phyloP scores from a whole-genome alignment of 2,888 invertebrate species.

The Leucophora obtusa region DNA sequence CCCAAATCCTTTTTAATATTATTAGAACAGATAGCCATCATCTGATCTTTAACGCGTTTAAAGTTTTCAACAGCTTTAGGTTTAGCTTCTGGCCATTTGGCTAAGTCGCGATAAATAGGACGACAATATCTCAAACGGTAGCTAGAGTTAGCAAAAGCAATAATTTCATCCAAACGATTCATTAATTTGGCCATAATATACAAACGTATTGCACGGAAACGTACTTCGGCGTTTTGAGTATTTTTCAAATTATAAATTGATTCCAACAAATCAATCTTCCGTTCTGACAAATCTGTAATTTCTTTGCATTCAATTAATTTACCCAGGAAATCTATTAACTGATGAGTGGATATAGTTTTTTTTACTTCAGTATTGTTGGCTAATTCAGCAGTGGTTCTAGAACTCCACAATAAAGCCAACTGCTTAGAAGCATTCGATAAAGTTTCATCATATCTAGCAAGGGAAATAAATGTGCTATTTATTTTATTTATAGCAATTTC shows the following conservation, averaged over 20 bases:
- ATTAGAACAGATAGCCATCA: slow-evolving; percentile 91
- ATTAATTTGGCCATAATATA: slow-evolving; percentile 87
- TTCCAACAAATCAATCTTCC: slow-evolving; percentile 81
- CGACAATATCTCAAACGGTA: slow-evolving; percentile 95
- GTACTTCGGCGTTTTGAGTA: slow-evolving; percentile 88
- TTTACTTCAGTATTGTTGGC: slow-evolving; percentile 80
- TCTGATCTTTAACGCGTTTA: slow-evolving; percentile 83
- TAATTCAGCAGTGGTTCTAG: slow-evolving; percentile 78
- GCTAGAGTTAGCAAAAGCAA: slow-evolving; percentile 89
- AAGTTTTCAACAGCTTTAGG: slow-evolving; percentile 86
- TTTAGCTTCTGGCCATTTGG: slow-evolving; percentile 87
- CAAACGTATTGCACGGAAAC: slow-evolving; percentile 87
- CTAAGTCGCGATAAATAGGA: slow-evolving; percentile 91
- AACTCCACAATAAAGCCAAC: slow-evolving; percentile 81
- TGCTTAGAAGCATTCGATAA: slow-evolving; percentile 82
- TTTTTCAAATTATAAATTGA: slow-evolving; percentile 83
- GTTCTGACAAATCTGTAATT: slow-evolving; percentile 79
- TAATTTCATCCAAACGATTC: slow-evolving; percentile 83
- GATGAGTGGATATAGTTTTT: slow-evolving; percentile 81
- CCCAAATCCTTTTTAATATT: slow-evolving; percentile 87
- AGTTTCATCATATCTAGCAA: slow-evolving; percentile 83
- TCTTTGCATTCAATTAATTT: slow-evolving; percentile 81
- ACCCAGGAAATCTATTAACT: slow-evolving; percentile 85
- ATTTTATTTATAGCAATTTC: background rate
- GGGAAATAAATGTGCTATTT: background rate